phyloP scores from a whole-genome alignment of 2,888 invertebrate species.

The Anticlea derivata region DNA sequence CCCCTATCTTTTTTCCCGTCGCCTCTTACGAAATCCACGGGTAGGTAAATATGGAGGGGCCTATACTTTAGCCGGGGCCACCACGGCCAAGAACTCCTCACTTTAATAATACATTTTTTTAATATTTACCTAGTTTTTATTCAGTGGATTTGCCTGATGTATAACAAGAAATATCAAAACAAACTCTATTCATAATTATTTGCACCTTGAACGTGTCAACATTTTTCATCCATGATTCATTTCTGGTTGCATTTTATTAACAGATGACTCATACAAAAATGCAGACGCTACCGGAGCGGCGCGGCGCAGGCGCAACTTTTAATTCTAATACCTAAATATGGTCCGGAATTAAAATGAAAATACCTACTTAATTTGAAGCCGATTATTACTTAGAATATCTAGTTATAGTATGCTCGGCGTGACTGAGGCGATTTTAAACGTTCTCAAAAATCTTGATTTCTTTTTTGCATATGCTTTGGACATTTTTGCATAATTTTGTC shows the following conservation, averaged over 20 bases:
- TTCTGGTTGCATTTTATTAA: constrained; percentile 37
- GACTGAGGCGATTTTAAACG: neutral
- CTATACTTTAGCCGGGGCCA: too few relatives aligned
- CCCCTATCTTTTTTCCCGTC: too few relatives aligned
- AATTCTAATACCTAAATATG: constrained; percentile 21
- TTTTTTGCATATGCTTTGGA: too few relatives aligned
- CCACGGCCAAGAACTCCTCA: too few relatives aligned
- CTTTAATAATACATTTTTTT: too few relatives aligned
- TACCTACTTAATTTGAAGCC: constrained; percentile 2
- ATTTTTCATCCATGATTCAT: constrained; percentile 45
- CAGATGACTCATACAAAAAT: constrained; percentile 57
- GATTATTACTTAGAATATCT: neutral
- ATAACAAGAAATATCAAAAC: too few relatives aligned
- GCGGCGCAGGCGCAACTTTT: constrained; percentile 28
- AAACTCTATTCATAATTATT: neutral
- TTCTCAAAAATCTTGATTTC: too few relatives aligned
- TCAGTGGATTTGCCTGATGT: too few relatives aligned
- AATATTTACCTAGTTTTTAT: too few relatives aligned
- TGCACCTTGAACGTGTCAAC: constrained; percentile 7
- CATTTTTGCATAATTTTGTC: too few relatives aligned
- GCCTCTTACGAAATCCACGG: too few relatives aligned
- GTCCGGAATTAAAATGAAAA: constrained; percentile 18
- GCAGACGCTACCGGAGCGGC: constrained; percentile 47
- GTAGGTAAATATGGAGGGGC: too few relatives aligned
- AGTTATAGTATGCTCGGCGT: neutral